These are phyloP conservation scores for Triops longicaudatus DNA, from an alignment of 1,140 invertebrate species.

Conservation along the genomic window DNA sequence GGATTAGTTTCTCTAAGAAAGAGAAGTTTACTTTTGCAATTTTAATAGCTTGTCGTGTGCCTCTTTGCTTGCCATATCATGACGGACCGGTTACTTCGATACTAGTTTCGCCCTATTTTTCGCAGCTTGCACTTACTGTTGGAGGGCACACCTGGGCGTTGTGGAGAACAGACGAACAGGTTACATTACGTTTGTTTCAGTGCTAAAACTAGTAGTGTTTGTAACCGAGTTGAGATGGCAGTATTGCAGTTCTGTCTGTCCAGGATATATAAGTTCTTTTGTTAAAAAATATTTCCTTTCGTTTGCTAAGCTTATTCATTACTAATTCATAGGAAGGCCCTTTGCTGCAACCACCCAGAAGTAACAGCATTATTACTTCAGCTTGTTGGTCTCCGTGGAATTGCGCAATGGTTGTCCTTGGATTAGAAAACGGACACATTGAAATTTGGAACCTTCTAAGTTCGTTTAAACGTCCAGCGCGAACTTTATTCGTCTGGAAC, in stretches of 20 bases:
- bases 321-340: constrained; percentile 22
- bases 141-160: constrained; percentile 23
- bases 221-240: too few relatives aligned
- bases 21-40: not conserved
- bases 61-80: constrained; percentile 24
- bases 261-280: too few relatives aligned
- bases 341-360: constrained; percentile 18
- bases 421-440: constrained; percentile 20
- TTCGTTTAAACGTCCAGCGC: not conserved
- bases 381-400: constrained; percentile 26
- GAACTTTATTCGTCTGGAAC: not conserved
- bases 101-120: not conserved
- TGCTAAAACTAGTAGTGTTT: too few relatives aligned
- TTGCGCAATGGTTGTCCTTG: constrained; percentile 4
- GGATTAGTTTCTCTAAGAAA: not conserved
- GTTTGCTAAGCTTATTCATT: not conserved
- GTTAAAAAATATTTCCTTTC: too few relatives aligned
- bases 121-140: constrained; percentile 13
- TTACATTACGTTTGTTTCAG: not conserved
- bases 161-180: constrained; percentile 23
- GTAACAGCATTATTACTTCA: not conserved
- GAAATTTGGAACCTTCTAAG: constrained; percentile 23
- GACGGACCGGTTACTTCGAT: constrained; percentile 24
- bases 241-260: too few relatives aligned
- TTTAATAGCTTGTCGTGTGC: constrained; percentile 15